These are phyloP conservation scores for Coremacera marginata DNA, from an alignment of 2,888 invertebrate species.

Conservation along the genomic window DNA sequence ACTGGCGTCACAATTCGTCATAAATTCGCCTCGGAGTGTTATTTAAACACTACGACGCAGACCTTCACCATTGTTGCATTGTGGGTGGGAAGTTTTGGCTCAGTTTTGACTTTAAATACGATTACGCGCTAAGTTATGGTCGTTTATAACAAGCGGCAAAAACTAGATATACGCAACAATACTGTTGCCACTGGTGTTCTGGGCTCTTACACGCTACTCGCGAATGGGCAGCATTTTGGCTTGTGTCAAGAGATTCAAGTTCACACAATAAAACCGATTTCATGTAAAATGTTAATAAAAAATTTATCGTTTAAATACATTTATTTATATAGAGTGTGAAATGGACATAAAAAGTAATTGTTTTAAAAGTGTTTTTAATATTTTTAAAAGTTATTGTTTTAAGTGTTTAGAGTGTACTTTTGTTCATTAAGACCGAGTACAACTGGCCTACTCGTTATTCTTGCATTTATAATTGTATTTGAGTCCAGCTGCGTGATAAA, in stretches of 20 bases:
- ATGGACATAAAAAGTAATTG: no score
- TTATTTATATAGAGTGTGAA: no score
- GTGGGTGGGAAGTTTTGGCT: not conserved
- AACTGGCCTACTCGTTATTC: no score
- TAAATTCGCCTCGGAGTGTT: not conserved
- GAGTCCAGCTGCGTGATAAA: constrained; percentile 8
- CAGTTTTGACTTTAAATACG: not conserved
- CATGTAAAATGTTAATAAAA: no score
- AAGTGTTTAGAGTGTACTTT: no score
- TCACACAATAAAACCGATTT: no score
- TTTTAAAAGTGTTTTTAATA: no score
- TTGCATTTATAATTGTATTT: not conserved
- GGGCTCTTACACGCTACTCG: not conserved
- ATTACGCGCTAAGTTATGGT: not conserved
- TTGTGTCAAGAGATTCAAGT: no score
- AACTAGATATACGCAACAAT: not conserved
- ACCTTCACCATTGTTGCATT: not conserved
- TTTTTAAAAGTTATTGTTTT: no score
- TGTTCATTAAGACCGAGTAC: no score
- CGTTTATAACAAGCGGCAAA: not conserved
- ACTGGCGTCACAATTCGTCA: not conserved
- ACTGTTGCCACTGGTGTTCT: not conserved
- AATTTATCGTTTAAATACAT: no score
- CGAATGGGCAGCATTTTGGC: not conserved
- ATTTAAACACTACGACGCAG: not conserved